Evolutionary conservation across 2,888 invertebrate species (phyloP).

Genomic region (Thymelicus lineola): DNA sequence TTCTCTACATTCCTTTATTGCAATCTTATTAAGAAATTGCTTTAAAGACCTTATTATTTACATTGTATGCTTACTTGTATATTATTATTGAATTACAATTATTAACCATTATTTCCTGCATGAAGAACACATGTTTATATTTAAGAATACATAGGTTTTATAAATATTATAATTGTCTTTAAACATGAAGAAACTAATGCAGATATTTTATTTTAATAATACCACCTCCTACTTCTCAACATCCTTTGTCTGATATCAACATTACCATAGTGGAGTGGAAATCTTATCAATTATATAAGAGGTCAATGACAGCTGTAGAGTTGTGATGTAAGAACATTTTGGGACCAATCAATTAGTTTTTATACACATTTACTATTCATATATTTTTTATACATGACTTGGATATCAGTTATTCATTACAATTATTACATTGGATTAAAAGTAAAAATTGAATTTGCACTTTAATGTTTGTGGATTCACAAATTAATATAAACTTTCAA

Average conservation of each 20-base stretch:
- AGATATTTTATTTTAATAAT: not conserved
- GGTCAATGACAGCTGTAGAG: constrained; percentile 47
- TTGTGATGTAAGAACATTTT: constrained; percentile 17
- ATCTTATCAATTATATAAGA: constrained; percentile 47
- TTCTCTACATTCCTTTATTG: constrained; percentile 31
- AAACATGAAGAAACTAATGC: no score
- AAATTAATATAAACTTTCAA: no score
- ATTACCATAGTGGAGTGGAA: constrained; percentile 33
- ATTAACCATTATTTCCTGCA: no score
- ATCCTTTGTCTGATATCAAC: constrained; percentile 24
- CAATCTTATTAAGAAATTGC: constrained; percentile 14
- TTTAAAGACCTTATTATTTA: constrained; percentile 1
- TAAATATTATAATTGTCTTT: no score
- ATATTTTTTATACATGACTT: not conserved
- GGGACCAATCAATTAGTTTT: constrained; percentile 2
- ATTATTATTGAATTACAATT: not conserved
- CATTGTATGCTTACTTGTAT: not conserved
- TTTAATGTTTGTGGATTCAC: no score
- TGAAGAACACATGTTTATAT: no score
- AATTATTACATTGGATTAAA: no score
- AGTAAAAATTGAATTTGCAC: no score
- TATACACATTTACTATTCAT: not conserved
- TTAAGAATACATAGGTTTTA: no score
- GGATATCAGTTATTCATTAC: no score
- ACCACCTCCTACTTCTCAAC: not conserved